These are phyloP conservation scores for Theristicus caerulescens DNA, from an alignment of 2,113 vertebrate species.

Conservation along the genomic window DNA sequence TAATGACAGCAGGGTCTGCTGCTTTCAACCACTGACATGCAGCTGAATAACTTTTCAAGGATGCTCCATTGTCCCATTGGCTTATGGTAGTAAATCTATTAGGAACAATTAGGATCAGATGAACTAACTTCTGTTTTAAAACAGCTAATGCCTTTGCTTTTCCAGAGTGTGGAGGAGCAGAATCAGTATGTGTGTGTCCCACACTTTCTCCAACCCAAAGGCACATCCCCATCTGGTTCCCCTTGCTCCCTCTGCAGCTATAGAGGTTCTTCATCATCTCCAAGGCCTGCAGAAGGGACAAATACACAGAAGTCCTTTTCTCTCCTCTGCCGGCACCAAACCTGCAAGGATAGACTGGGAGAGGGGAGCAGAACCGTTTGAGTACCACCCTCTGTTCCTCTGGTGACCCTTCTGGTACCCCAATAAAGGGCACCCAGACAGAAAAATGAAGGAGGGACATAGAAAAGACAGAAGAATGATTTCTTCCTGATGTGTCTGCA, in stretches of 20 bases:
- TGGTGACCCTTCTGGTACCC: neutral
- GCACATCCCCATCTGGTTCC: neutral
- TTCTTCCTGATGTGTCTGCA: neutral
- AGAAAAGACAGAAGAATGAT: neutral
- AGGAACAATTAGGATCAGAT: neutral
- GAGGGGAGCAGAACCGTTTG: neutral
- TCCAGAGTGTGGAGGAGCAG: neutral
- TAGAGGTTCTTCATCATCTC: neutral
- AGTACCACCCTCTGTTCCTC: neutral
- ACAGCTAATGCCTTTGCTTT: neutral
- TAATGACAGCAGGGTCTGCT: neutral
- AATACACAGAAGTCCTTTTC: neutral
- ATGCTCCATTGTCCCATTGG: neutral
- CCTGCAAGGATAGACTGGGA: neutral
- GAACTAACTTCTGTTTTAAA: neutral
- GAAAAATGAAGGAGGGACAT: neutral
- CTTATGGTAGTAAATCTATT: neutral
- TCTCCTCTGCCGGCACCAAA: neutral
- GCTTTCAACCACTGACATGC: neutral
- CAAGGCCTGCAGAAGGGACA: neutral
- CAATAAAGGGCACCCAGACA: neutral
- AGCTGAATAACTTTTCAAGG: neutral
- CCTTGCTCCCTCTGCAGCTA: neutral
- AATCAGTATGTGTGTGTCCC: neutral
- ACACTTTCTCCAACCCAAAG: neutral